Percentiles rank a stretch among this genome's conserved stretches.
Evolutionary conservation across 1,140 invertebrate species (phyloP).

Genomic region (Myzus persicae): DNA sequence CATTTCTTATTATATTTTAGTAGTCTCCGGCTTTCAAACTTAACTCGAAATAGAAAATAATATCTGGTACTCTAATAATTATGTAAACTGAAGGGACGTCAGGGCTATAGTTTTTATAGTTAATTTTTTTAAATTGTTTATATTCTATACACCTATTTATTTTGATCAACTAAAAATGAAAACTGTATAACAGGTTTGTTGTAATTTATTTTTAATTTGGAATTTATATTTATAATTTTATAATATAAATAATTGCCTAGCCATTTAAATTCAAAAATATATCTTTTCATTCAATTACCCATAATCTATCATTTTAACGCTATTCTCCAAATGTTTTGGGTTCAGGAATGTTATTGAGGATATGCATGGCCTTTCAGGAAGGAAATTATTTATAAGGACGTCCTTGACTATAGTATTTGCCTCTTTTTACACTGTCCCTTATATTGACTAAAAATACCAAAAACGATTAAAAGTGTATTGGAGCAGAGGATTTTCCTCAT

Average conservation of each 20-base stretch:
- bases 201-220: not conserved
- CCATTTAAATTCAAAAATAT: not conserved
- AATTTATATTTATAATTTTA: not conserved
- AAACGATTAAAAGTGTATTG: constrained; percentile 23
- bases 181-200: not conserved
- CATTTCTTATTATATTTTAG: not conserved
- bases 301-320: not conserved
- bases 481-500: not conserved
- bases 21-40: not conserved
- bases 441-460: constrained; percentile 24
- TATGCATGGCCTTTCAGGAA: not conserved
- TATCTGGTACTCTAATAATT: not conserved
- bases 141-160: not conserved
- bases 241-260: not conserved
- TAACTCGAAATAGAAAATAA: not conserved
- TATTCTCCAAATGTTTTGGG: not conserved
- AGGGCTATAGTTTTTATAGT: too few relatives aligned
- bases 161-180: not conserved
- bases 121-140: not conserved
- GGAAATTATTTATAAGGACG: constrained; percentile 5
- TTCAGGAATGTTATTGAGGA: constrained; percentile 5
- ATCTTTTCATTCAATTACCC: not conserved
- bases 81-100: not conserved
- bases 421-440: not conserved
- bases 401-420: not conserved